Conservation (phyloP, 1,140 invertebrate species). For the Papilio polyxenes region DNA sequence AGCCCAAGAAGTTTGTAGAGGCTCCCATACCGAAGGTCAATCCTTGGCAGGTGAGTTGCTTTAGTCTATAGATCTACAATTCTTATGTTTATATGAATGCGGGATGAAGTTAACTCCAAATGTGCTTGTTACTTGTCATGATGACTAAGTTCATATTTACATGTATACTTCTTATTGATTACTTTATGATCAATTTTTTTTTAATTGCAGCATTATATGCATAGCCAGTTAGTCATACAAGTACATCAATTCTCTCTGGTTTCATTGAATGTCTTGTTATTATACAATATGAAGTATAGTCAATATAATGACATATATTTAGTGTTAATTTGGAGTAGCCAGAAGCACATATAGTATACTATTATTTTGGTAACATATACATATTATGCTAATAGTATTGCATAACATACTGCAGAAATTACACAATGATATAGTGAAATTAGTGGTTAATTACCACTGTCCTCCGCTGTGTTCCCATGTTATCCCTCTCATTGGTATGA, state of each 20-base stretch:
- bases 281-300: neutral
- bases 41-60: conserved; percentile 80
- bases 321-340: neutral
- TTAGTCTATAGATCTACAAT: neutral
- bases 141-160: neutral
- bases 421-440: neutral
- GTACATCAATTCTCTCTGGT: neutral
- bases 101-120: neutral
- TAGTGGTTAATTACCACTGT: too few species aligned
- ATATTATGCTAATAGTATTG: neutral
- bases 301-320: neutral
- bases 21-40: conserved; percentile 83
- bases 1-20: conserved; percentile 82
- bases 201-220: neutral
- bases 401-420: conserved; percentile 22
- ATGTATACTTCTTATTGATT: neutral
- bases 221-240: neutral
- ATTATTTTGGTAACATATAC: neutral
- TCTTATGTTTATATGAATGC: neutral
- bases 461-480: too few species aligned
- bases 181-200: neutral
- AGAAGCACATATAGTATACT: neutral
- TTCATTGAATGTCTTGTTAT: neutral
- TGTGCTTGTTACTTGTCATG: neutral
- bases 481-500: too few species aligned